These are phyloP conservation scores for Polyommatus iphigenia DNA, from an alignment of 2,888 invertebrate genomes.

Conservation along the genomic window DNA sequence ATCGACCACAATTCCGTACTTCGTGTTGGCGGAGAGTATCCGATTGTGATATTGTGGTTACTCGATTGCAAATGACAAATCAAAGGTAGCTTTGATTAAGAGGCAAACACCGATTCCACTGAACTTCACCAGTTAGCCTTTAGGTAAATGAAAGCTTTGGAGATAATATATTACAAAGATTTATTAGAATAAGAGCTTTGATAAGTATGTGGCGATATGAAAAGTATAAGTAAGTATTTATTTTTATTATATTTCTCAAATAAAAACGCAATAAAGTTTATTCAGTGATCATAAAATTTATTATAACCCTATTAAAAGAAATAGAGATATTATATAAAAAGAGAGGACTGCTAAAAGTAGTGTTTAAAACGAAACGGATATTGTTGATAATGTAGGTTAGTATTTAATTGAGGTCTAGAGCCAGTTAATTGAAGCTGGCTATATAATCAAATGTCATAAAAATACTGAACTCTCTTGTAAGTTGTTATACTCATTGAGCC, in stretches of 20 bases:
- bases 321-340: constrained; percentile 1
- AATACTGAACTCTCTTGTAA: neutral
- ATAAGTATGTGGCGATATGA: too few species aligned
- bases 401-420: neutral
- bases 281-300: neutral
- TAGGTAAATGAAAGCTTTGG: neutral
- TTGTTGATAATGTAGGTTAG: constrained; percentile 15
- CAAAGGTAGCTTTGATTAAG: neutral
- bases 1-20: neutral
- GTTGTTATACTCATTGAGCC: neutral
- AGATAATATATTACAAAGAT: too few species aligned
- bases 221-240: too few species aligned
- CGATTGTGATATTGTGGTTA: neutral
- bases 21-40: neutral
- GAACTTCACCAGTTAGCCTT: neutral
- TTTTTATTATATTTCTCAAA: too few species aligned
- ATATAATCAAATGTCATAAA: constrained; percentile 27
- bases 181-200: too few species aligned
- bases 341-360: neutral
- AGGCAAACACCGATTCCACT: neutral
- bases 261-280: neutral
- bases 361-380: constrained; percentile 1
- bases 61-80: neutral
- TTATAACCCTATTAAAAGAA: neutral
- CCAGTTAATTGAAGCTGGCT: constrained; percentile 10